A percentile compares a stretch with the other conserved stretches of the same genome.
Evolutionary conservation across 2,888 invertebrate genomes (phyloP).

Genomic region (Tortrix viridana): DNA sequence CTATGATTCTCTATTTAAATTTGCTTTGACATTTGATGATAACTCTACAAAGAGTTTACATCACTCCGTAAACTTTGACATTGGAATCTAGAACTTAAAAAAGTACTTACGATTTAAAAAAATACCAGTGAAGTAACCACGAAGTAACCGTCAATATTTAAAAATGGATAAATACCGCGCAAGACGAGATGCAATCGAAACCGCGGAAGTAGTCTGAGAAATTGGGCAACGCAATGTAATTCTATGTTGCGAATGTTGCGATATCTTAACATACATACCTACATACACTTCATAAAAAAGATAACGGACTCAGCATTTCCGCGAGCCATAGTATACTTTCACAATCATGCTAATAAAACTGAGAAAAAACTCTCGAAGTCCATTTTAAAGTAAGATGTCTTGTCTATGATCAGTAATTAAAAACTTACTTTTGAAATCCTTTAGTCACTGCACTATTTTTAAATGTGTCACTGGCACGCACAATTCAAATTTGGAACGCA

Average conservation of each 20-base stretch:
- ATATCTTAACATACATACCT: constrained; percentile 36
- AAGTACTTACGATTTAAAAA: too few species aligned
- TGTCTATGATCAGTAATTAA: constrained; percentile 42
- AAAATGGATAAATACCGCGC: constrained; percentile 24
- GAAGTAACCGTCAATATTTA: constrained; percentile 8
- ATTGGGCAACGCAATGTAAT: constrained; percentile 36
- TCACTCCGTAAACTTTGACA: too few species aligned
- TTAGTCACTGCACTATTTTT: constrained; percentile 44
- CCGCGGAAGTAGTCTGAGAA: constrained; percentile 25
- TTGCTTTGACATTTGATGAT: too few species aligned
- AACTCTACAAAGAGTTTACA: too few species aligned
- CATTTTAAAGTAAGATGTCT: constrained; percentile 49
- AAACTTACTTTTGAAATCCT: constrained; percentile 47
- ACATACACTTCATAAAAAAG: constrained; percentile 38
- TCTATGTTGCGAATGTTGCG: constrained; percentile 33
- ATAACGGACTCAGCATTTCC: constrained; percentile 32
- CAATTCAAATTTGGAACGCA: constrained; percentile 43
- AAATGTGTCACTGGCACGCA: constrained; percentile 54
- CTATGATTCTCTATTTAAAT: background rate
- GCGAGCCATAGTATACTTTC: constrained; percentile 47
- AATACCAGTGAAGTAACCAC: background rate
- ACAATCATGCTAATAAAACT: constrained; percentile 51
- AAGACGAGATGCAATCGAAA: constrained; percentile 16
- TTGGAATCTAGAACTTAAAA: too few species aligned
- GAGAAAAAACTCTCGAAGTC: constrained; percentile 55